Evolutionary conservation across 2,113 vertebrate species (phyloP).

Genomic region (Dasyprocta punctata): DNA sequence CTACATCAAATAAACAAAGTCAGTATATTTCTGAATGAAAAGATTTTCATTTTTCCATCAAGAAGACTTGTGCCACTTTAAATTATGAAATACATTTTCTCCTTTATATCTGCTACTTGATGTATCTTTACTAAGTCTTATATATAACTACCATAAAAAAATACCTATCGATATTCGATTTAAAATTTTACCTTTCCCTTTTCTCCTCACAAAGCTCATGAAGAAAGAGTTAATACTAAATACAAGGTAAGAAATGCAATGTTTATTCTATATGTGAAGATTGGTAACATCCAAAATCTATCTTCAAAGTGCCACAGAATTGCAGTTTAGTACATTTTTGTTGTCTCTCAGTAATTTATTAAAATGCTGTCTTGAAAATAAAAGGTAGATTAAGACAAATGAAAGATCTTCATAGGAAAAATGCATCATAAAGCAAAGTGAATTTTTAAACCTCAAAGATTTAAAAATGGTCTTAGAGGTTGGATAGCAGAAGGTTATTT

Average conservation of each 20-base stretch:
- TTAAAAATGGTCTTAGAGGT: not conserved
- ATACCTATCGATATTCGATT: not conserved
- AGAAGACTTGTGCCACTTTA: not conserved
- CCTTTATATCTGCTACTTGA: not conserved
- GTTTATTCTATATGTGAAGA: not conserved
- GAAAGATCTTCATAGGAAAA: not conserved
- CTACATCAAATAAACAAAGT: not conserved
- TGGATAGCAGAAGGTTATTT: not conserved
- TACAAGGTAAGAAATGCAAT: slow-evolving; percentile 1
- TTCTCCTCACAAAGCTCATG: not conserved
- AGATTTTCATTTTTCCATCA: not conserved
- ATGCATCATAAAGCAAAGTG: not conserved
- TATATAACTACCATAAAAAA: not conserved
- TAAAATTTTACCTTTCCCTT: not conserved
- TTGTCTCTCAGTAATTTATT: not conserved
- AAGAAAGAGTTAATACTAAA: not conserved
- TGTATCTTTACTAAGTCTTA: not conserved
- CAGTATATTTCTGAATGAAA: not conserved
- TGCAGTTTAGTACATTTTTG: not conserved
- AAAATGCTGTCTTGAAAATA: not conserved
- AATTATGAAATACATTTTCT: slow-evolving; percentile 41
- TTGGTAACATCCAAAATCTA: not conserved
- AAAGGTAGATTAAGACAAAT: not conserved
- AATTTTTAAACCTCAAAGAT: not conserved
- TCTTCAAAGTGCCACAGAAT: not conserved